Evolutionary conservation across 2,888 invertebrate genomes (phyloP).

Genomic region (Diarsia dahlii): DNA sequence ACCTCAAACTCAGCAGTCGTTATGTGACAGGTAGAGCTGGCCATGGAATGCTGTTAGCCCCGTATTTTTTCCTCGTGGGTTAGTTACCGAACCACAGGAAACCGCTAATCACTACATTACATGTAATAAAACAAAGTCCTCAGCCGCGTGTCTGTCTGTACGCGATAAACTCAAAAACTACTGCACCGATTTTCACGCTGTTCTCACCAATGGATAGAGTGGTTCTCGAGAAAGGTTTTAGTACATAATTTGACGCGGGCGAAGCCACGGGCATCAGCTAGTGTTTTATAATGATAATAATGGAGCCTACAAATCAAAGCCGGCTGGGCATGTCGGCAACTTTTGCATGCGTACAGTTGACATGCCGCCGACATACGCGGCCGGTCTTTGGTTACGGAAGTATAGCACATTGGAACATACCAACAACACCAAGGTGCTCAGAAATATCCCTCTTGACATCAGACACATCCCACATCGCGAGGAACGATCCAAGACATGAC

Average conservation of each 20-base stretch:
- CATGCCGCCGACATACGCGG: not conserved
- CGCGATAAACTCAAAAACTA: no score
- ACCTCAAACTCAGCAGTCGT: not conserved
- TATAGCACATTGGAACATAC: conserved; percentile 82
- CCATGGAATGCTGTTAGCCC: not conserved
- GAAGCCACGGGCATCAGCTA: not conserved
- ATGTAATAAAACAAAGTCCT: no score
- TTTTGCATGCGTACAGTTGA: not conserved
- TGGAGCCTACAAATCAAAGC: not conserved
- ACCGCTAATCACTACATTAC: no score
- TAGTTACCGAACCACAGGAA: not conserved
- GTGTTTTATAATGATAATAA: not conserved
- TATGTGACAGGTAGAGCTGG: not conserved
- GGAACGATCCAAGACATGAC: conserved; percentile 94
- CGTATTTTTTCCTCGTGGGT: not conserved
- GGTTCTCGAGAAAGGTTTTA: no score
- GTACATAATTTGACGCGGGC: not conserved
- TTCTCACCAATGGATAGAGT: no score
- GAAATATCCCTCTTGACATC: conserved; percentile 98
- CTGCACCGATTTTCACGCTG: no score
- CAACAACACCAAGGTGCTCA: conserved; percentile 97
- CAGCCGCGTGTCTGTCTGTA: no score
- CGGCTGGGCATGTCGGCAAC: not conserved
- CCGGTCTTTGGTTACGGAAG: not conserved
- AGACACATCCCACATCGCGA: conserved; percentile 99